Percentiles rank a stretch among this genome's conserved stretches.
phyloP scores from a whole-genome alignment of 2,797 vertebrate species.

The Furcifer pardalis region DNA sequence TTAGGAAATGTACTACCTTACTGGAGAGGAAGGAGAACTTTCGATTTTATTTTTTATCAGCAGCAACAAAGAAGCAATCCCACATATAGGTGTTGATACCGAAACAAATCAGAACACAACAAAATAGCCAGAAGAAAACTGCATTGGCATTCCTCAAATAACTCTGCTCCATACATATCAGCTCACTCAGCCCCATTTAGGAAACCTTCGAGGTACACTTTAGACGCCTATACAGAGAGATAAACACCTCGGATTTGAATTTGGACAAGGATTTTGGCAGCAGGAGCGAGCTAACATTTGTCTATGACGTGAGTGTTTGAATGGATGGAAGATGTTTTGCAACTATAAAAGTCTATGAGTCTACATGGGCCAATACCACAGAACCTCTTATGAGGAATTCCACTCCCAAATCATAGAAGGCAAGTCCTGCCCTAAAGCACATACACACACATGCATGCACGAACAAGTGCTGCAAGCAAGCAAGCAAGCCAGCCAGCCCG shows the following conservation, averaged over 20 bases:
- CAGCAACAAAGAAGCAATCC: neutral
- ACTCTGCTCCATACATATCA: neutral
- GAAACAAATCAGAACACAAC: no score
- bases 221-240: slow-evolving; percentile 36
- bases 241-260: slow-evolving; percentile 57
- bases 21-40: neutral
- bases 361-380: neutral
- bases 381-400: neutral
- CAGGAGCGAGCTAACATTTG: neutral
- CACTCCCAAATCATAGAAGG: neutral
- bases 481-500: neutral
- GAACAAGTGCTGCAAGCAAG: neutral
- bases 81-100: neutral
- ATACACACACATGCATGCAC: no score
- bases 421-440: neutral
- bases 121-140: no score
- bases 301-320: neutral
- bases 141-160: neutral
- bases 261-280: slow-evolving; percentile 53
- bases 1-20: neutral
- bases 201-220: slow-evolving; percentile 45
- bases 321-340: neutral
- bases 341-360: fast-evolving
- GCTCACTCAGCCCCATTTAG: neutral
- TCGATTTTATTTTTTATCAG: neutral